Evolutionary conservation across 2,888 invertebrate genomes (phyloP), one percentile per base, ranked within the genome.

Genomic region (Leuctra nigra): DNA sequence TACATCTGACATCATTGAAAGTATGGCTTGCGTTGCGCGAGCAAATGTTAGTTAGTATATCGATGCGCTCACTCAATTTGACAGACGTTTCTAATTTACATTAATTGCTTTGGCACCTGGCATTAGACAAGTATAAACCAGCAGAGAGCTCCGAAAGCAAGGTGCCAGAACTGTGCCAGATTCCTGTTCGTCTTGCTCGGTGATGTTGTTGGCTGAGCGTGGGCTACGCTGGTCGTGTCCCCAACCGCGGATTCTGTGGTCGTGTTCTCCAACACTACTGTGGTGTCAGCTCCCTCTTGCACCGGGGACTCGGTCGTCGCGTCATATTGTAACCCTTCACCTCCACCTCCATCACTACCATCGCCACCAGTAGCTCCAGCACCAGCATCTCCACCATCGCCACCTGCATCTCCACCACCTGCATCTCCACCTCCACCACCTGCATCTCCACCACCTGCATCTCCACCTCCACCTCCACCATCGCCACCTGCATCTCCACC

Each of bases 401-500:
- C 14, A n/a, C 39, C 33, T 20, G 38, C 16, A 18, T 23, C 14
- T 25, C 54, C 41, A 39, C 54, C 7, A 16, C 54, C n/a, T 25
- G 25, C 54, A 18, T 25, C 13, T 14, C 20, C 29, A 22, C 36
- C 23, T 38, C 24, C 22, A 11, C 14, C 33, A 2, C 48, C 14
- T 29, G 13, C 14, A 22, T 2, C 16, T 22, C 23, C 1, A 14
- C 36, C n/a, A 14, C n/a, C 50, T 22, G 7, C 18, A 20, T n/a
- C 38, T 4, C 1, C 50, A n/a, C 14, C 16, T 14, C 23, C 24
- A 9, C 38, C 38, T 13, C 22, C 23, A 2, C 24, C 16, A 36
- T 33, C 38, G 29, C 24, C 44, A 20, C 22, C 33, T 22, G 35
- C 22, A 25, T 46, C 24, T 35, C 35, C 36, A 23, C 57, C 35